These are phyloP conservation scores for Cryptus viduatorius DNA, from an alignment of 2,888 invertebrate species.

Conservation along the genomic window DNA sequence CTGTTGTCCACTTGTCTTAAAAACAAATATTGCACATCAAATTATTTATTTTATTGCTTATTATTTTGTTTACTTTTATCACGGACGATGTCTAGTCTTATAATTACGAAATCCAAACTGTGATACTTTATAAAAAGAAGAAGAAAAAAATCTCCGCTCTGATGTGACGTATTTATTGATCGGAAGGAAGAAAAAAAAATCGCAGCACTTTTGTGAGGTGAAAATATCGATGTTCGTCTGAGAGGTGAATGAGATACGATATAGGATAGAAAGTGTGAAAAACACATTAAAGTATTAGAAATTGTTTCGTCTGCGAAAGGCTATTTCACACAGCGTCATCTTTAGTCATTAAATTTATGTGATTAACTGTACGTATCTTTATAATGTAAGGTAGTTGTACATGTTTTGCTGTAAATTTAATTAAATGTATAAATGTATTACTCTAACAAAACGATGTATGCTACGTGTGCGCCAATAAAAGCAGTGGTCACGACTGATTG, in stretches of 20 bases:
- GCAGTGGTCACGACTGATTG: constrained; percentile 39
- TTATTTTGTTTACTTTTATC: constrained; percentile 47
- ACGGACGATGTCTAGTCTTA: constrained; percentile 60
- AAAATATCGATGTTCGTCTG: constrained; percentile 55
- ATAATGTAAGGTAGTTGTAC: constrained; percentile 72
- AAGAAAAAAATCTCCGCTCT: constrained; percentile 49
- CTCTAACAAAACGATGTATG: constrained; percentile 67
- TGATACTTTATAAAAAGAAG: constrained; percentile 64
- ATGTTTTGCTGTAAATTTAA: constrained; percentile 72
- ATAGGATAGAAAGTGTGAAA: constrained; percentile 45
- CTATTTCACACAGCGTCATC: constrained; percentile 59
- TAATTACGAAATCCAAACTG: constrained; percentile 66
- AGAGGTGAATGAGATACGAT: constrained; percentile 37
- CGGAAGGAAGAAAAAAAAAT: constrained; percentile 23
- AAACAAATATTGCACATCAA: constrained; percentile 22
- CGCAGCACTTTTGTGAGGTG: constrained; percentile 47
- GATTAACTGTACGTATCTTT: constrained; percentile 68
- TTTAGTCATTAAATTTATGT: constrained; percentile 66
- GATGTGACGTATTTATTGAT: constrained; percentile 58
- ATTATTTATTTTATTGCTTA: constrained; percentile 18
- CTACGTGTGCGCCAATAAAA: constrained; percentile 59
- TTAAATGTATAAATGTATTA: constrained; percentile 72
- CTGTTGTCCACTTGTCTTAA: not conserved
- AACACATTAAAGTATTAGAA: constrained; percentile 44
- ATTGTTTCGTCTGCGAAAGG: constrained; percentile 34